Conservation (phyloP, 2,888 invertebrate species). For the Ophioninae sp. region DNA sequence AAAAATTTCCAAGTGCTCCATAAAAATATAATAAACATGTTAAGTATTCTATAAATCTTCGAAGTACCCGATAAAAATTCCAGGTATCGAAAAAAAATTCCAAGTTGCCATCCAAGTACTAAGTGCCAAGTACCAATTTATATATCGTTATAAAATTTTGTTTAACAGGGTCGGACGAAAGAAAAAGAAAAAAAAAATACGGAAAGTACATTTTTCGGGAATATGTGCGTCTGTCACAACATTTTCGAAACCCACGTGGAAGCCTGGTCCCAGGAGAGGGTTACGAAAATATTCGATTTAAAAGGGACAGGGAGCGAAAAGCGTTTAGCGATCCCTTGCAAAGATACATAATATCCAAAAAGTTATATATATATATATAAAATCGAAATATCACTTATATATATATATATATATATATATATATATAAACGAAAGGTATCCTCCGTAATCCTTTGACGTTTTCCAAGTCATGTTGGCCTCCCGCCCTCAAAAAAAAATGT, state of each 20-base stretch:
- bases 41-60: too few species aligned
- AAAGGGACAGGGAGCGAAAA: slow-evolving; percentile 57
- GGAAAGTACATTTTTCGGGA: slow-evolving; percentile 39
- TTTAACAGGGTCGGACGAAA: too few species aligned
- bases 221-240: slow-evolving; percentile 70
- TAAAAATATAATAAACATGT: too few species aligned
- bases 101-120: too few species aligned
- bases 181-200: neutral
- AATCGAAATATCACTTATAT: too few species aligned
- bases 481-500: neutral
- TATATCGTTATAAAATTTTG: too few species aligned
- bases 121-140: too few species aligned
- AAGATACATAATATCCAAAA: slow-evolving; percentile 57
- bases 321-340: slow-evolving; percentile 67
- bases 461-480: slow-evolving; percentile 71
- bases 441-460: slow-evolving; percentile 75
- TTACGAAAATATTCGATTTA: slow-evolving; percentile 60
- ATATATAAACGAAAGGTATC: slow-evolving; percentile 56
- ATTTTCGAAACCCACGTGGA: slow-evolving; percentile 65
- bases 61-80: too few species aligned
- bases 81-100: too few species aligned
- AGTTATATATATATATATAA: slow-evolving; percentile 24
- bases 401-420: slow-evolving; percentile 7
- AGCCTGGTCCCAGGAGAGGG: slow-evolving; percentile 45
- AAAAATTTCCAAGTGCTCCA: too few species aligned